These are phyloP conservation scores for Dryobota labecula DNA, from an alignment of 2,888 invertebrate genomes.

Conservation along the genomic window DNA sequence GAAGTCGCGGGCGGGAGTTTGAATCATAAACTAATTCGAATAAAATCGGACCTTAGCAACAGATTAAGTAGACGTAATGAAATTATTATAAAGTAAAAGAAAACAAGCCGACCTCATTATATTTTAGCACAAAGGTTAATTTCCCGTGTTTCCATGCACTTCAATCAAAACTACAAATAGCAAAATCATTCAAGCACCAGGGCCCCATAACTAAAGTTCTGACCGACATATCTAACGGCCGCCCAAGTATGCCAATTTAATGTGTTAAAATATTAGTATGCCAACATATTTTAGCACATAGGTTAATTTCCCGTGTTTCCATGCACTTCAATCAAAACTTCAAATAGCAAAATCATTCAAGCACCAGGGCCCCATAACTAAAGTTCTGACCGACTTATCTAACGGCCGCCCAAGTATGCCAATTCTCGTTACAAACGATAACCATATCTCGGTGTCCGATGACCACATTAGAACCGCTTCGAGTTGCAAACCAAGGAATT, in stretches of 20 bases:
- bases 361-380: conserved; percentile 56
- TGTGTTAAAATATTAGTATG: no score
- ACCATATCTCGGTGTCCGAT: conserved; percentile 68
- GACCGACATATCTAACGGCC: conserved; percentile 69
- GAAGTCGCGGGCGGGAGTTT: no score
- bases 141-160: background rate
- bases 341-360: conserved; percentile 10
- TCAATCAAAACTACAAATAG: background rate
- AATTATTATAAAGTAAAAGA: background rate
- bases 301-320: background rate
- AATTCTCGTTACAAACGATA: conserved; percentile 70
- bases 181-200: conserved; percentile 50
- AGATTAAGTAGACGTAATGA: no score
- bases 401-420: conserved; percentile 69
- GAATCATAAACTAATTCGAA: background rate
- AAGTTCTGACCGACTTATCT: conserved; percentile 66
- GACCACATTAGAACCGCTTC: conserved; percentile 69
- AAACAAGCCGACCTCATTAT: background rate
- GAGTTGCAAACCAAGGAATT: conserved; percentile 75
- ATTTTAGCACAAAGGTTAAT: background rate
- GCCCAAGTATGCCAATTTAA: conserved; percentile 70
- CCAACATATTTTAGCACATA: no score
- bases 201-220: conserved; percentile 50
- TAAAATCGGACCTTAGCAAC: background rate
- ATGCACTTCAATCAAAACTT: conserved; percentile 2